phyloP scores from a whole-genome alignment of 2,888 invertebrate genomes.

The Metellina segmentata region DNA sequence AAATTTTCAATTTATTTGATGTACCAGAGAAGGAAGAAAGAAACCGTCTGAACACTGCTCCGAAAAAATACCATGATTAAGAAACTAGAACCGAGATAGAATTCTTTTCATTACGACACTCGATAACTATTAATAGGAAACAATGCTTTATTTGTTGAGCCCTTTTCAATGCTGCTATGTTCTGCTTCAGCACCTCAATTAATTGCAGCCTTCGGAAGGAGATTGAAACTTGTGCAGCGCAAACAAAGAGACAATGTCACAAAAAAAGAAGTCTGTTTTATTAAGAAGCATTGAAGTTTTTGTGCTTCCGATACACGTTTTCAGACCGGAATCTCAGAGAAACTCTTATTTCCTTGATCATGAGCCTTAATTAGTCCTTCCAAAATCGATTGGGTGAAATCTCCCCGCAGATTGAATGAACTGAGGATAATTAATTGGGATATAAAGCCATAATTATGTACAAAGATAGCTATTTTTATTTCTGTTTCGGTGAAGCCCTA shows the following conservation, averaged over 20 bases:
- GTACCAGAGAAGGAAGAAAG: too few relatives aligned
- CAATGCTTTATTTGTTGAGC: not conserved
- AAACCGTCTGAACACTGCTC: too few relatives aligned
- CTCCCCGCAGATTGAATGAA: not conserved
- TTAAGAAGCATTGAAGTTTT: not conserved
- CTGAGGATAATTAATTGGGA: not conserved
- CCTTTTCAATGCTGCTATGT: not conserved
- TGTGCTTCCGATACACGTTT: not conserved
- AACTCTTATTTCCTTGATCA: not conserved
- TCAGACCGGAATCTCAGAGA: not conserved
- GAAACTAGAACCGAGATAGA: too few relatives aligned
- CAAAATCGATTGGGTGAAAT: not conserved
- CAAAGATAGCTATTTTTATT: not conserved
- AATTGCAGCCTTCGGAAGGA: not conserved
- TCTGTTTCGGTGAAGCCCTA: too few relatives aligned
- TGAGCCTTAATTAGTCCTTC: not conserved
- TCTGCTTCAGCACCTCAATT: not conserved
- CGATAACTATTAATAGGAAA: too few relatives aligned
- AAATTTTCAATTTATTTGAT: too few relatives aligned
- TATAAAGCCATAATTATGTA: not conserved
- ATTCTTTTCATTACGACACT: too few relatives aligned
- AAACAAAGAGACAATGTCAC: not conserved
- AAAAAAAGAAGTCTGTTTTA: not conserved
- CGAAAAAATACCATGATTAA: too few relatives aligned
- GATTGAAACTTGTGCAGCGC: not conserved